Percentiles rank a stretch among this genome's conserved stretches.
Conservation (phyloP, 2,888 invertebrate genomes). For the Argyresthia goedartella region DNA sequence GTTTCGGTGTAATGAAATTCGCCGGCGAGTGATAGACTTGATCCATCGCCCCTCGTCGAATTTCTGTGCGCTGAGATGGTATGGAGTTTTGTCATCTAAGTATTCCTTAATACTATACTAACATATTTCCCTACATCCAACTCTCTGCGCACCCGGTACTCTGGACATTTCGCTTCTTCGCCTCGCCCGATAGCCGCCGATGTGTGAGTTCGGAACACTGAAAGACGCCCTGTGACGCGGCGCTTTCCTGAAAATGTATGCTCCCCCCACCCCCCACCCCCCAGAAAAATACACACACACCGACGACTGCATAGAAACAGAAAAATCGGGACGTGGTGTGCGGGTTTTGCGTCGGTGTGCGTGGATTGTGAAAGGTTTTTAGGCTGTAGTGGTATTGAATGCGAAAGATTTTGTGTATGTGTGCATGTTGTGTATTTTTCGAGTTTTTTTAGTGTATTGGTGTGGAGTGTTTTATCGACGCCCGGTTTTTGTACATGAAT, state of each 20-base stretch:
- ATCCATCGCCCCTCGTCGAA: too few species aligned
- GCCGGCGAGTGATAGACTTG: too few species aligned
- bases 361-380: conserved; percentile 11
- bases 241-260: conserved; percentile 67
- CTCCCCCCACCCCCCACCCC: conserved; percentile 27
- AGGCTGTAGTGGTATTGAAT: conserved; percentile 3
- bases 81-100: too few species aligned
- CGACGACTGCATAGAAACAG: conserved; percentile 13
- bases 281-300: conserved; percentile 28
- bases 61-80: too few species aligned
- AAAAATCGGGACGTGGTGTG: conserved; percentile 44
- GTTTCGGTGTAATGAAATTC: too few species aligned
- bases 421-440: conserved; percentile 7
- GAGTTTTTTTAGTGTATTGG: conserved; percentile 7
- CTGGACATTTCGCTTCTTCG: conserved; percentile 60
- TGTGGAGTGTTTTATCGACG: conserved; percentile 10
- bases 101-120: too few species aligned
- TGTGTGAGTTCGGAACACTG: conserved; percentile 66
- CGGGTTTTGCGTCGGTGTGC: conserved; percentile 31
- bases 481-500: conserved; percentile 58
- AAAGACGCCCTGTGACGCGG: conserved; percentile 66
- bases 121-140: too few species aligned
- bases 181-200: conserved; percentile 61
- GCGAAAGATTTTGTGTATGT: conserved; percentile 30
- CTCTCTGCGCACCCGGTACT: too few species aligned